Evolutionary conservation across 2,888 invertebrate genomes (phyloP).

Genomic region (Archaeoteleia sp.): DNA sequence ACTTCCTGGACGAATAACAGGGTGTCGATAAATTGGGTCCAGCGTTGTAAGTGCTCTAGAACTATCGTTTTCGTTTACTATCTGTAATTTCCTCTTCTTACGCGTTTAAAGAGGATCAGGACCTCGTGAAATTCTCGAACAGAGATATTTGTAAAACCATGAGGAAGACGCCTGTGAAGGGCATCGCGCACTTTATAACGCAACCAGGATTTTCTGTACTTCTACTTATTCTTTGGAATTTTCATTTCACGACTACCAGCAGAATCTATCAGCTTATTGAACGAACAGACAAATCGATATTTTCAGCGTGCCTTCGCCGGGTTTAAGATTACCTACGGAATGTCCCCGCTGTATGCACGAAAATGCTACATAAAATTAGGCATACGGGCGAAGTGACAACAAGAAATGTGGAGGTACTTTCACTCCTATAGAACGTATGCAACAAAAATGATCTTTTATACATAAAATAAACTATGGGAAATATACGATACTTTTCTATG

Average conservation of each 20-base stretch:
- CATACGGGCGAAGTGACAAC: neutral
- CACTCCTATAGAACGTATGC: too few relatives aligned
- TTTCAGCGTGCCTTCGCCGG: slow-evolving; percentile 22
- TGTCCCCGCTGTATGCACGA: slow-evolving; percentile 5
- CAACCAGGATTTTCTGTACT: neutral
- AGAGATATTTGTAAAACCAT: slow-evolving; percentile 4
- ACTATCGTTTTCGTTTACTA: slow-evolving; percentile 1
- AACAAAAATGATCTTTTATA: too few relatives aligned
- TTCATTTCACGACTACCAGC: slow-evolving; percentile 12
- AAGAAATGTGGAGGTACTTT: neutral
- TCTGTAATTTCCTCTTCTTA: slow-evolving; percentile 3
- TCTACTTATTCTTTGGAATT: slow-evolving; percentile 10
- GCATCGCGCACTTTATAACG: slow-evolving; percentile 4
- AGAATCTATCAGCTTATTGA: slow-evolving; percentile 24
- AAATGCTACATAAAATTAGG: slow-evolving; percentile 14
- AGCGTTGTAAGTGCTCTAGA: neutral
- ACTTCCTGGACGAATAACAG: neutral
- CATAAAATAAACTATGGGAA: too few relatives aligned
- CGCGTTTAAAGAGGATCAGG: neutral
- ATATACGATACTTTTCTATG: too few relatives aligned
- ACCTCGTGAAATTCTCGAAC: slow-evolving; percentile 10
- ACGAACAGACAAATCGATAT: slow-evolving; percentile 31
- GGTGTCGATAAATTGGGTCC: slow-evolving; percentile 7
- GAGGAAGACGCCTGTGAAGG: slow-evolving; percentile 1
- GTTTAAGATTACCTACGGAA: slow-evolving; percentile 22